A percentile compares a stretch with the other conserved stretches of the same genome.
Conservation (phyloP, 1,140 invertebrate species). For the Diabrotica virgifera region DNA sequence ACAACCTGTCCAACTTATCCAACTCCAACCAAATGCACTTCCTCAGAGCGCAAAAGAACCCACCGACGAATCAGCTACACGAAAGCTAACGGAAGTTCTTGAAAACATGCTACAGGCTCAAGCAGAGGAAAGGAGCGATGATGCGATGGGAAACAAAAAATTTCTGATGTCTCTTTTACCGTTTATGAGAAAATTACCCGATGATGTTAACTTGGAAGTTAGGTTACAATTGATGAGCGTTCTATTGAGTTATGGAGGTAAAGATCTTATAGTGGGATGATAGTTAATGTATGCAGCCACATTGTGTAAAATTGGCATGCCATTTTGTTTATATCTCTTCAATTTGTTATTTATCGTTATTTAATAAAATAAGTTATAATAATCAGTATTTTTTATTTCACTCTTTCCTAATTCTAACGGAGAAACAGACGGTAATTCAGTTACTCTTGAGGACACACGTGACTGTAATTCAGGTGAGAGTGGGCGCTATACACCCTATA, state of each 20-base stretch:
- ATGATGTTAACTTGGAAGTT: slow-evolving; percentile 40
- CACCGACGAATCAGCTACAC: slow-evolving; percentile 1
- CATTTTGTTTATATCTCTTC: too few species aligned
- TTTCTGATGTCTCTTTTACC: slow-evolving; percentile 36
- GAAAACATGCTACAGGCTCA: slow-evolving; percentile 27
- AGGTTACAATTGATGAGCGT: slow-evolving; percentile 37
- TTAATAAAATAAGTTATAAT: not conserved
- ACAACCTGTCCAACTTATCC: slow-evolving; percentile 23
- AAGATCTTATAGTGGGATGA: not conserved
- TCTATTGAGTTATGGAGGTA: slow-evolving; percentile 29
- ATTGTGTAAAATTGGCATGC: too few species aligned
- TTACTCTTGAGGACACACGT: too few species aligned
- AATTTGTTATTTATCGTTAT: too few species aligned
- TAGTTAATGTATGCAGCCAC: too few species aligned
- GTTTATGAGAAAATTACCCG: slow-evolving; percentile 36
- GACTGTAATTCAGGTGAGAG: too few species aligned
- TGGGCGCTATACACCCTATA: too few species aligned
- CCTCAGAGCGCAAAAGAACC: not conserved
- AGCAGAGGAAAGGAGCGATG: slow-evolving; percentile 32
- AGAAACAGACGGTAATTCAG: too few species aligned
- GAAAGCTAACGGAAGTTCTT: slow-evolving; percentile 26
- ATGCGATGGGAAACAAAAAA: slow-evolving; percentile 36
- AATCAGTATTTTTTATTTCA: not conserved
- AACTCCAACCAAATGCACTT: slow-evolving; percentile 22
- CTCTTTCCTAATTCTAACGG: too few species aligned